These are phyloP conservation scores for Pelochelys cantorii DNA, from an alignment of 2,797 vertebrate species.

Conservation along the genomic window DNA sequence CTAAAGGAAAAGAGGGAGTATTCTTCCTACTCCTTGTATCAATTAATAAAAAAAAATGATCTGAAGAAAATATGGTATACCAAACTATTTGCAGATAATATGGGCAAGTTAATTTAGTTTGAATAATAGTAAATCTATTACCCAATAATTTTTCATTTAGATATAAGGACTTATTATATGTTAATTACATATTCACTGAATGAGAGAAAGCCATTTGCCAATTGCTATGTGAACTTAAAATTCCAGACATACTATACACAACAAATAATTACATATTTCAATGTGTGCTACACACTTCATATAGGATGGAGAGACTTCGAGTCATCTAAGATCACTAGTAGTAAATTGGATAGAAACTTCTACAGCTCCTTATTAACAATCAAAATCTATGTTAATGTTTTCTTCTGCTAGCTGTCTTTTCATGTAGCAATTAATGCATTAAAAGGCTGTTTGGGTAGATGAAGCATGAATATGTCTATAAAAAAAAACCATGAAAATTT, in stretches of 20 bases:
- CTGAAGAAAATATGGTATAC: background rate
- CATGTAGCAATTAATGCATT: background rate
- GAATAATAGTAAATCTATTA: background rate
- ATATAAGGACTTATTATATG: background rate
- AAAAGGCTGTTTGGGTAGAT: background rate
- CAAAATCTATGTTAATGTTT: background rate
- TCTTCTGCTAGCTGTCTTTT: background rate
- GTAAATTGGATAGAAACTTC: constrained; percentile 13
- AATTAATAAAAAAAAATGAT: background rate
- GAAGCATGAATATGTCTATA: background rate
- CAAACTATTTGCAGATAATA: background rate
- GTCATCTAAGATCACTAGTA: background rate
- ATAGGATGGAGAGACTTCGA: background rate
- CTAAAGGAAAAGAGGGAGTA: background rate
- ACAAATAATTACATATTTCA: constrained; percentile 11
- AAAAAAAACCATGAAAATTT: background rate
- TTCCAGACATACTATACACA: background rate
- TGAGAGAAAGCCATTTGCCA: constrained; percentile 1
- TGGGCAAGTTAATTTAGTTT: background rate
- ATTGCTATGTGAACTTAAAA: constrained; percentile 3
- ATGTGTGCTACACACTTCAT: background rate
- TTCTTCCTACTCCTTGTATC: background rate
- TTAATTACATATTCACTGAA: background rate
- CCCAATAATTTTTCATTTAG: background rate
- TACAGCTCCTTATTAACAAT: background rate